These are phyloP conservation scores for Chloebia gouldiae DNA, from an alignment of 2,113 vertebrate species.

Conservation along the genomic window DNA sequence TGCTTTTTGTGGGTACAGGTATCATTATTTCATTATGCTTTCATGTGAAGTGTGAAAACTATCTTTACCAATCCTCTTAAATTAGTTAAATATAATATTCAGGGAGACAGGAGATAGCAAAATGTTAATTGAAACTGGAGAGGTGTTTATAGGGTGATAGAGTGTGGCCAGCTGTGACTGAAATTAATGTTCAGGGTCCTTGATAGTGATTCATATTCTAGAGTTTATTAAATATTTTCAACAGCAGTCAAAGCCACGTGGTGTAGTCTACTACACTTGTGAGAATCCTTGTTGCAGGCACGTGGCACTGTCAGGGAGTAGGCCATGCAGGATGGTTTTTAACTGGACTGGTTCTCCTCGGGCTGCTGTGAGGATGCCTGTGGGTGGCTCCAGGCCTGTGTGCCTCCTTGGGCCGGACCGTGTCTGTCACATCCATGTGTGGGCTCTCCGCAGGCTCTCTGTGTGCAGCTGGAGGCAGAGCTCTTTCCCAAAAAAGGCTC, in stretches of 20 bases:
- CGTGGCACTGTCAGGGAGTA: background rate
- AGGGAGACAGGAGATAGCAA: conserved; percentile 75
- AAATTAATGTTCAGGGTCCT: conserved; percentile 75
- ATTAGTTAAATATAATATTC: conserved; percentile 83
- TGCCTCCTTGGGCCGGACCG: background rate
- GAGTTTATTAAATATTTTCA: conserved; percentile 65
- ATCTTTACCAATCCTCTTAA: conserved; percentile 81
- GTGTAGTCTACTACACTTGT: background rate
- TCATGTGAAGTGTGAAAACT: conserved; percentile 86
- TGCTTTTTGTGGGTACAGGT: conserved; percentile 75
- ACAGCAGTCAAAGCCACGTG: background rate
- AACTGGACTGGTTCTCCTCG: background rate
- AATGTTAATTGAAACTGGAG: conserved; percentile 82
- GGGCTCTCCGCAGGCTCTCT: background rate
- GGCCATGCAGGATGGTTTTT: background rate
- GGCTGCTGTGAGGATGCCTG: background rate
- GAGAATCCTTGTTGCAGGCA: background rate
- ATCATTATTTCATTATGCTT: conserved; percentile 86
- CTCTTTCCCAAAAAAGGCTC: background rate
- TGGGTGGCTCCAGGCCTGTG: background rate
- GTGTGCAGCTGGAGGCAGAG: rapidly evolving
- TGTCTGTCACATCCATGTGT: rapidly evolving
- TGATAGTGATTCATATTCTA: conserved; percentile 58
- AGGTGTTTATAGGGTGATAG: conserved; percentile 79
- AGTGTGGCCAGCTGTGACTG: conserved; percentile 76